These are phyloP conservation scores for Otolemur crassicaudatus DNA, from an alignment of 2,797 vertebrate species.

Conservation along the genomic window DNA sequence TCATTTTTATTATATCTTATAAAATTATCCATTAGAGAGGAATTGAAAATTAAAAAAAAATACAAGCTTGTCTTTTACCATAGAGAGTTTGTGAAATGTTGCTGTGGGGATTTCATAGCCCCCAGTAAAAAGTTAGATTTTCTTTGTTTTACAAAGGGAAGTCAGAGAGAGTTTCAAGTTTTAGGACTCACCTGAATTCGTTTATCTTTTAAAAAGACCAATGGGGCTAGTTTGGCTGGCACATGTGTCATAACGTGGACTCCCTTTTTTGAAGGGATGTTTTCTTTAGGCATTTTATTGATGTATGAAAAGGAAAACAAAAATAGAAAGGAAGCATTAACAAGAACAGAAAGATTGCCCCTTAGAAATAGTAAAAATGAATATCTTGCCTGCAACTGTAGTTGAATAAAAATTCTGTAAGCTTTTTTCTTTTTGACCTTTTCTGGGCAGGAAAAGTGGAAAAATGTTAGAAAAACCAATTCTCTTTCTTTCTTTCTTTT, in stretches of 20 bases:
- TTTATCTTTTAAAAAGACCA: not conserved
- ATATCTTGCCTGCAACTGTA: not conserved
- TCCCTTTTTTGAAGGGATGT: not conserved
- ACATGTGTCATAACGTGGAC: not conserved
- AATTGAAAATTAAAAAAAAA: not conserved
- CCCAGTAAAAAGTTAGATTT: not conserved
- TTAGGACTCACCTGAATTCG: not conserved
- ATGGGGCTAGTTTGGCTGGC: not conserved
- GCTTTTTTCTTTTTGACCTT: not conserved
- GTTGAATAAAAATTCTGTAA: not conserved
- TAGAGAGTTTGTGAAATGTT: not conserved
- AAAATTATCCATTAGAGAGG: not conserved
- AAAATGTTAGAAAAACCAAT: not conserved
- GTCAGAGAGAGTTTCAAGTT: not conserved
- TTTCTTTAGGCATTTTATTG: not conserved
- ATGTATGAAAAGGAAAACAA: not conserved
- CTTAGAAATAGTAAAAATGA: not conserved
- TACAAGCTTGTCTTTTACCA: not conserved
- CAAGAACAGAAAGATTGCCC: not conserved
- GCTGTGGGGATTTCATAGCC: not conserved
- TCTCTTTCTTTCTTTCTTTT: not conserved
- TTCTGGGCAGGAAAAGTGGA: not conserved
- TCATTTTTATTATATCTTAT: constrained; percentile 31
- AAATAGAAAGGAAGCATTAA: not conserved
- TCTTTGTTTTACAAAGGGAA: not conserved